Conservation (phyloP, 2,888 invertebrate species). For the Deilephila elpenor region DNA sequence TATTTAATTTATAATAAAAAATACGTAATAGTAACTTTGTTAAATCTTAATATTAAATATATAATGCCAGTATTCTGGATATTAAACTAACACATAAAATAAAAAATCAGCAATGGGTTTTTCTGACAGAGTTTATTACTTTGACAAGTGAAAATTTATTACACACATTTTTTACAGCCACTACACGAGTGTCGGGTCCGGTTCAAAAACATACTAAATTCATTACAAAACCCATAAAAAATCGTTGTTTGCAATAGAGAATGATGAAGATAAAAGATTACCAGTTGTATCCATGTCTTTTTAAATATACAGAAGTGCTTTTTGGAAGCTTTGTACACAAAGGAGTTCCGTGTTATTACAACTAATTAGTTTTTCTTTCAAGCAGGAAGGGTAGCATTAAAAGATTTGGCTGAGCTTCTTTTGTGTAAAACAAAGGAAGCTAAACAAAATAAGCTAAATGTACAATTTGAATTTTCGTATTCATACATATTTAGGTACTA, state of each 20-base stretch:
- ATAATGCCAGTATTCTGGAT: no score
- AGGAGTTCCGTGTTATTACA: slow-evolving; percentile 49
- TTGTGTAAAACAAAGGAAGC: slow-evolving; percentile 61
- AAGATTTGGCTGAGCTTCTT: not conserved
- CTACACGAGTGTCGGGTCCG: no score
- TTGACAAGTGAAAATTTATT: no score
- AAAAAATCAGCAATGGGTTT: no score
- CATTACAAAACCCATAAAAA: not conserved
- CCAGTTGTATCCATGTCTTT: not conserved
- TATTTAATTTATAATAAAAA: no score
- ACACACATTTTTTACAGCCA: no score
- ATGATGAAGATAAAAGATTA: no score
- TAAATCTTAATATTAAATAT: no score
- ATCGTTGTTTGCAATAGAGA: not conserved
- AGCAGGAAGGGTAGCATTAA: slow-evolving; percentile 53
- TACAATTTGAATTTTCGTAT: not conserved
- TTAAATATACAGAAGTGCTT: not conserved
- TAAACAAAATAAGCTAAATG: not conserved
- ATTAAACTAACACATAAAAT: no score
- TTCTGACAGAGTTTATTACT: no score
- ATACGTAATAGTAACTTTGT: no score
- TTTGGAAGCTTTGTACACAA: slow-evolving; percentile 34
- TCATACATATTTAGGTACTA: not conserved
- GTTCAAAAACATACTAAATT: not conserved
- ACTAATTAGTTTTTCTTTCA: slow-evolving; percentile 74